These are phyloP conservation scores for Phalacrocorax pelagicus DNA, from an alignment of 2,113 vertebrate genomes.

Conservation along the genomic window DNA sequence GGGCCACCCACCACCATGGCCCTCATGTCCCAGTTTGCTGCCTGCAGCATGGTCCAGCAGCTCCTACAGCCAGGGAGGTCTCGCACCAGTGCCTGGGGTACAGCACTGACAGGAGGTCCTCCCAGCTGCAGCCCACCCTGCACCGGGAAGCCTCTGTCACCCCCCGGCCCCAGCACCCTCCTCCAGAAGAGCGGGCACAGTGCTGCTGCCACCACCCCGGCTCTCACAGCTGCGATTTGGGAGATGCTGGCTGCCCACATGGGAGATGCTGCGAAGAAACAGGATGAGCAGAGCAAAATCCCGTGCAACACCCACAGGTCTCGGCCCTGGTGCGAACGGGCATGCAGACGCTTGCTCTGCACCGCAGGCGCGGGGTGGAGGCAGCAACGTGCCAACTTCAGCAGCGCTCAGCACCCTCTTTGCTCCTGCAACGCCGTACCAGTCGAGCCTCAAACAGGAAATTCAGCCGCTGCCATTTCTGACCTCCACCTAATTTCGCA, in stretches of 20 bases:
- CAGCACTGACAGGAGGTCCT: accelerated
- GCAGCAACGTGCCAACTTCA: accelerated
- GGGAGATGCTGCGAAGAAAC: background rate
- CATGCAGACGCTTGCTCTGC: accelerated
- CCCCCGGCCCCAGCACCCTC: no score
- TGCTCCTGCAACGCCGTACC: accelerated
- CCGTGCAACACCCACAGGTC: accelerated
- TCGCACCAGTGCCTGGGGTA: no score
- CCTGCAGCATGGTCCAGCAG: no score
- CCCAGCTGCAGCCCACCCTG: background rate
- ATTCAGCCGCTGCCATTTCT: background rate
- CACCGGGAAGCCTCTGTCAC: accelerated
- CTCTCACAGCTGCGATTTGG: accelerated
- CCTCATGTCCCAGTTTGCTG: accelerated
- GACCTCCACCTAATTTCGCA: background rate
- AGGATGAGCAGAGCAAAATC: no score
- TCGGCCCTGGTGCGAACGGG: no score
- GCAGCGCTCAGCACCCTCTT: background rate
- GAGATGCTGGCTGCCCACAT: background rate
- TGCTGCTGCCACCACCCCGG: no score
- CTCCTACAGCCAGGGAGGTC: background rate
- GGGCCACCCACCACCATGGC: no score
- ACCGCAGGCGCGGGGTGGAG: accelerated
- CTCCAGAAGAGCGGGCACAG: background rate
- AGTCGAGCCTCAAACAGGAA: accelerated